Base-by-base conservation (phyloP, 2,797 vertebrate species). In the Pelobates cultripes region DNA sequence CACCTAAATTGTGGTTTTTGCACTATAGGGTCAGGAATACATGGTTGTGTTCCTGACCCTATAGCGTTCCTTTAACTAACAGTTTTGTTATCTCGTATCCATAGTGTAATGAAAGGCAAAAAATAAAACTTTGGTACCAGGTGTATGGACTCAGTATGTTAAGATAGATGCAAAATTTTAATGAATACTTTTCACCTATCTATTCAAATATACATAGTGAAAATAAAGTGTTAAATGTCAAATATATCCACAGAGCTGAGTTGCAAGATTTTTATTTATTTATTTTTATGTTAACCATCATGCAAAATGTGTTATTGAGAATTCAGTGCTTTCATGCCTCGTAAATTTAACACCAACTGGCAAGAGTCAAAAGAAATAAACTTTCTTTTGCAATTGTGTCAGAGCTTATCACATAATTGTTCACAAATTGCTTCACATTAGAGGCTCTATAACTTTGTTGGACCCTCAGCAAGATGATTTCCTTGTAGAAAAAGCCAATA, bases 341-440 rank as follows among this genome's bases (percentile, higher is more conserved):
- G 84, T 88, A 87, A 87, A 73, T 81, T 86, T 88, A 88, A 91
- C 78, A 81, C 77, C 83, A 87, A 87, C 86, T 87, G 86, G 87
- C 84, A 88, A 85, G 85, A 88, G 86, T 90, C 86, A 88, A 87
- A 89, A 88, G 83, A 57, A 90, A 89, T 85, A 76, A 87, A 84
- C 81, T 85, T 88, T 68, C 43, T 73, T 81, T 70, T 71, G 67
- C 40, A 14, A 53, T 70, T 43, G 80, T 81, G 80, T 81, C 74
- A 66, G 68, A 71, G 28, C 74, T 81, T 77, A 81, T 76, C 67
- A 70, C 73, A 72, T 77, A 66, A 77, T 70, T 70, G 60, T 66
- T 66, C 44, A 7, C 47, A 81, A 77, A 81, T 81, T 63, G 68
- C 80, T 66, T 43, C 44, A 9, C 28, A 66, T 76, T 76, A 77